These are phyloP conservation scores for Hycleus cichorii DNA, from an alignment of 1,140 invertebrate genomes.

Conservation along the genomic window DNA sequence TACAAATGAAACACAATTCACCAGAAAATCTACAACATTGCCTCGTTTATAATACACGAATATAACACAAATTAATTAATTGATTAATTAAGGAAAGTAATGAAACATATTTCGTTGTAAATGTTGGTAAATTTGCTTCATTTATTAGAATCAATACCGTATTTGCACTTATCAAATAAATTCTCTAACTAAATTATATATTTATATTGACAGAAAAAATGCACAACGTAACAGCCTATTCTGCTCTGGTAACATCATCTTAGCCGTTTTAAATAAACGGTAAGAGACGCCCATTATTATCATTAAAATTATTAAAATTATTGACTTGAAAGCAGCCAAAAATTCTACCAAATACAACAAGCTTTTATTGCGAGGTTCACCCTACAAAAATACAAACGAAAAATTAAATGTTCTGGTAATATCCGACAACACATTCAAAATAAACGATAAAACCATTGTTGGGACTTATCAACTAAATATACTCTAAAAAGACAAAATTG, in stretches of 20 bases:
- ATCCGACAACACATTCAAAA: background rate
- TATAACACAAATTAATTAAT: background rate
- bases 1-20: conserved; percentile 3
- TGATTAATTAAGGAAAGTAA: conserved; percentile 6
- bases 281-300: conserved; percentile 29
- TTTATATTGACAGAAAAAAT: conserved; percentile 18
- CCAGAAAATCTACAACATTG: background rate
- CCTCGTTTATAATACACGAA: no score
- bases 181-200: conserved; percentile 10
- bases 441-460: background rate
- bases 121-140: background rate
- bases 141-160: conserved; percentile 14
- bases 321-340: conserved; percentile 22
- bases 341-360: conserved; percentile 23
- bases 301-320: no score
- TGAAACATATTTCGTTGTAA: background rate
- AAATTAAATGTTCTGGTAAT: no score
- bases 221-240: conserved; percentile 37
- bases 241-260: conserved; percentile 30
- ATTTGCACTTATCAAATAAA: conserved; percentile 25
- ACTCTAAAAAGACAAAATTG: background rate
- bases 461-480: background rate
- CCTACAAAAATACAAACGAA: conserved; percentile 23
- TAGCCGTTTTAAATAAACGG: conserved; percentile 37
- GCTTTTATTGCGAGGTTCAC: conserved; percentile 35